Evolutionary conservation across 2,888 invertebrate genomes (phyloP).

Genomic region (Orchesellides sinensis): DNA sequence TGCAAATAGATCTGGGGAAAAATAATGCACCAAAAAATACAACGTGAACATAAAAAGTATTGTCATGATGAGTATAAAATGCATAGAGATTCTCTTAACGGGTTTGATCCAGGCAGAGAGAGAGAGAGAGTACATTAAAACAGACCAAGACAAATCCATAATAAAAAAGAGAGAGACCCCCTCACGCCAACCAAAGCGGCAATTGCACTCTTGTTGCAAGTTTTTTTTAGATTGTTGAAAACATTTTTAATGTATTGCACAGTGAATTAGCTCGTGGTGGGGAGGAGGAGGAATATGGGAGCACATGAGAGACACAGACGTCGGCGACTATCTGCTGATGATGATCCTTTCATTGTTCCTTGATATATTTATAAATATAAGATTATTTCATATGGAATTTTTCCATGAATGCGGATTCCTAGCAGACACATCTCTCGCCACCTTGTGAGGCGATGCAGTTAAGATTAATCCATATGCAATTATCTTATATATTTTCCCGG

Average conservation of each 20-base stretch:
- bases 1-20: constrained; percentile 39
- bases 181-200: constrained; percentile 59
- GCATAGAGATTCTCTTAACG: constrained; percentile 15
- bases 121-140: constrained; percentile 19
- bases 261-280: constrained; percentile 43
- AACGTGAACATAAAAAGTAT: constrained; percentile 57
- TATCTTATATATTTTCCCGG: neutral
- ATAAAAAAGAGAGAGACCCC: constrained; percentile 33
- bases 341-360: no score
- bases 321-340: no score
- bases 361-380: no score
- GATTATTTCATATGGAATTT: no score
- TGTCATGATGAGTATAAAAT: constrained; percentile 37
- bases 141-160: neutral
- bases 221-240: constrained; percentile 47
- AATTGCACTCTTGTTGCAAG: constrained; percentile 50
- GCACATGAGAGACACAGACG: no score
- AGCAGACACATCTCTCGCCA: constrained; percentile 19
- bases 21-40: constrained; percentile 57
- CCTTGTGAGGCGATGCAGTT: constrained; percentile 62
- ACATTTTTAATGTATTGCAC: constrained; percentile 20
- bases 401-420: constrained; percentile 15
- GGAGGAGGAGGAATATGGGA: no score
- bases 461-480: constrained; percentile 46
- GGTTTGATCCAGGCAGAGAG: constrained; percentile 1